Evolutionary conservation across 2,888 invertebrate genomes (phyloP).

Genomic region (Exephanes ischioxanthus): DNA sequence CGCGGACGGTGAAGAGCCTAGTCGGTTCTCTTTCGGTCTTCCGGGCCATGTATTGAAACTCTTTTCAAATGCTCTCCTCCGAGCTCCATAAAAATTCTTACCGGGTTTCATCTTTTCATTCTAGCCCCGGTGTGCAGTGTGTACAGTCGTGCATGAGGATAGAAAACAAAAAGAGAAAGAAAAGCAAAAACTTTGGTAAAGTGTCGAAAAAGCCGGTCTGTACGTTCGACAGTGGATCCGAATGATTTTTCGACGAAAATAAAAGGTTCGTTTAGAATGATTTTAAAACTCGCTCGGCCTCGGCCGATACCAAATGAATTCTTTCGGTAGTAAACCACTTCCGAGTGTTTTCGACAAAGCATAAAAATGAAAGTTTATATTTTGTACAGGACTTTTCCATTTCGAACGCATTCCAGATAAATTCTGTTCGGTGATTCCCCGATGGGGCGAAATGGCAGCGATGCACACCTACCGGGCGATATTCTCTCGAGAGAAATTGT

Average conservation of each 20-base stretch:
- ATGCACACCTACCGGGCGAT: slow-evolving; percentile 53
- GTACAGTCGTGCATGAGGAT: too few species aligned
- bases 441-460: slow-evolving; percentile 43
- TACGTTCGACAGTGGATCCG: not conserved
- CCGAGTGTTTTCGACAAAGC: not conserved
- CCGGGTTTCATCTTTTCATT: slow-evolving; percentile 1
- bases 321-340: not conserved
- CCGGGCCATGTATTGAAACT: not conserved
- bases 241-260: not conserved
- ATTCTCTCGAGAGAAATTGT: slow-evolving; percentile 45
- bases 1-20: not conserved
- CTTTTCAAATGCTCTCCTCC: not conserved
- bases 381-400: slow-evolving; percentile 6
- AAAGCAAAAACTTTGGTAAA: not conserved
- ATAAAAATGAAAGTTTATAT: not conserved
- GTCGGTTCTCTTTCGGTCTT: slow-evolving; percentile 5
- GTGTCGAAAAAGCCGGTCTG: not conserved
- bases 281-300: not conserved
- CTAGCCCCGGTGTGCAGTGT: too few species aligned
- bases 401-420: slow-evolving; percentile 3
- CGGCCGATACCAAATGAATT: not conserved
- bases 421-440: slow-evolving; percentile 26
- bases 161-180: not conserved
- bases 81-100: slow-evolving; percentile 22
- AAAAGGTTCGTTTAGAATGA: not conserved